Evolutionary conservation across 2,888 invertebrate genomes (phyloP).

Genomic region (Volucella zonaria): DNA sequence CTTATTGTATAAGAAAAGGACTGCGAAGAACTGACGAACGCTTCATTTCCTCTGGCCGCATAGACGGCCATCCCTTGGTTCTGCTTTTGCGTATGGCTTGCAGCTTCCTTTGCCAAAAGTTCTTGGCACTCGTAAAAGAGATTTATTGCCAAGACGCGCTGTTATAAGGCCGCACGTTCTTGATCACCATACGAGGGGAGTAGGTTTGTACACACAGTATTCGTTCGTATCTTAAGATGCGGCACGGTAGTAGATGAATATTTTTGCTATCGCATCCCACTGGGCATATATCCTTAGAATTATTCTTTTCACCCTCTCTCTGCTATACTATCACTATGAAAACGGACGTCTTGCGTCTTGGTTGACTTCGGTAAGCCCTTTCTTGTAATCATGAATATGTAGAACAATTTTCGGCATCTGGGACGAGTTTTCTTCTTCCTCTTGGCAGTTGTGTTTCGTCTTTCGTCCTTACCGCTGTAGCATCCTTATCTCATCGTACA

Average conservation of each 20-base stretch:
- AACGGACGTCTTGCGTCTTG: too few species aligned
- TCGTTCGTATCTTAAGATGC: conserved; percentile 10
- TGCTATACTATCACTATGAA: conserved; percentile 19
- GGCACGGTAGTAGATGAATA: conserved; percentile 64
- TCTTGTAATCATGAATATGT: conserved; percentile 74
- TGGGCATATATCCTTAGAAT: conserved; percentile 71
- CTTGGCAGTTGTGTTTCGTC: conserved; percentile 51
- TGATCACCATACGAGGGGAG: conserved; percentile 23
- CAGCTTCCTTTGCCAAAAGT: conserved; percentile 48
- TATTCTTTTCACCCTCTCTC: conserved; percentile 54
- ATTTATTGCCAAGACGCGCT: conserved; percentile 82
- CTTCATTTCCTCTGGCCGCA: conserved; percentile 54
- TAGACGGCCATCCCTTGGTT: conserved; percentile 34
- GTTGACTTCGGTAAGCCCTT: conserved; percentile 50
- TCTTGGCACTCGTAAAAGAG: conserved; percentile 81
- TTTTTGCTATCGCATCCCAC: conserved; percentile 70
- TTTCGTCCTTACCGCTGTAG: conserved; percentile 42
- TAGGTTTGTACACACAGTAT: conserved; percentile 5
- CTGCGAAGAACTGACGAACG: conserved; percentile 20
- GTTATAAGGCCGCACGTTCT: conserved; percentile 79
- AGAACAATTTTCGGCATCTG: conserved; percentile 73
- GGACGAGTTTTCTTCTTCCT: conserved; percentile 56
- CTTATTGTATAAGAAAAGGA: conserved; percentile 62
- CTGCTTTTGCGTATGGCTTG: conserved; percentile 58
- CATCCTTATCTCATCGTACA: conserved; percentile 63